Base-by-base conservation (phyloP, 2,888 invertebrate genomes). In the Caenorhabditis sp. region DNA sequence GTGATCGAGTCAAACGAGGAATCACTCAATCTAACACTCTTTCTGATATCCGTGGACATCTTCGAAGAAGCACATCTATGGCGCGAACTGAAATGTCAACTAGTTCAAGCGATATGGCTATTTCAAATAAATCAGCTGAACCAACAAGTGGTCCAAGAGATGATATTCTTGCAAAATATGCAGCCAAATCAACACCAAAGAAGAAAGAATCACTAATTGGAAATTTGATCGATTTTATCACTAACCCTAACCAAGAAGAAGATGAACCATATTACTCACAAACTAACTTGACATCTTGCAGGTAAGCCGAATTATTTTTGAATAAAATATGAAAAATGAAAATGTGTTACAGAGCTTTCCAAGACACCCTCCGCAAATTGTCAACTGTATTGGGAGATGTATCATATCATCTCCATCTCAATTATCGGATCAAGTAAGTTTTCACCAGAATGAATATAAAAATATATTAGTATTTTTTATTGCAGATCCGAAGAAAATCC, bases 131-230 rank as follows among this genome's bases (percentile, higher is more conserved):
- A 1, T n/a, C n/a, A 4, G 25, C 62, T 8, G 56, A 52, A 8
- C 8, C 26, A 0, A 26, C 31, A 92, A 38, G 12, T 2, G 65
- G 65, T 4, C 71, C 92, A 43, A 92, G 93, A 0, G 95, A 96
- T 86, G 95, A 96, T 87, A 97, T 97, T 87, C 91, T 97, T 80
- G 96, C 94, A 53, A 97, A 96, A 89, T 97, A 97, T 89, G 74
- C 74, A 1, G 27, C 60, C 0, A 65, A n/a, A 12, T 20, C 59
- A 0, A 21, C 65, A 3, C 36, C 25, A 3, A 61, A 64, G 8
- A 25, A 38, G 1, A 36, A 1, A 14, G 25, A 63, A 14, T 60
- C 59, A 20, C 21, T 58, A 2, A 27, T 27, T 5, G 23, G 21
- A 4, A 67, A 63, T 5, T 26, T 67, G 14, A 62, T 58, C 23